Percentiles rank a stretch among this genome's conserved stretches.
phyloP scores from a whole-genome alignment of 2,113 vertebrate genomes.

The Urocynchramus pylzowi region DNA sequence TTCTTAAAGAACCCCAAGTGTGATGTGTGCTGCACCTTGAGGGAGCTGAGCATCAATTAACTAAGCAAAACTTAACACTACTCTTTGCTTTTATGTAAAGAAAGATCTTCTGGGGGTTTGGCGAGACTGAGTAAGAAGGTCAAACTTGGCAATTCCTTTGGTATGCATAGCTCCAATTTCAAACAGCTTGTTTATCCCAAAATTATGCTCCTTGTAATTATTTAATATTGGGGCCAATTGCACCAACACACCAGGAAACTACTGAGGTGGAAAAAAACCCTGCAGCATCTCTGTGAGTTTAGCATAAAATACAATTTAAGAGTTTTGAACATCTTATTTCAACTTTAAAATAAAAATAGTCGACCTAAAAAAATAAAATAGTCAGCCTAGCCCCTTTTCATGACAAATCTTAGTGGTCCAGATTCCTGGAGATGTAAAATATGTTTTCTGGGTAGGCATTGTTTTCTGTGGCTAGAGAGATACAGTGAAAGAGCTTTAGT shows the following conservation, averaged over 20 bases:
- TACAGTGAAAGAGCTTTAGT: neutral
- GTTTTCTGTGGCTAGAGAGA: neutral
- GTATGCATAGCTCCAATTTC: constrained; percentile 14
- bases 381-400: neutral
- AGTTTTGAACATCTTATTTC: neutral
- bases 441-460: neutral
- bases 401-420: neutral
- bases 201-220: constrained; percentile 47
- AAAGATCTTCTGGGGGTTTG: neutral
- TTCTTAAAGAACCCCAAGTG: neutral
- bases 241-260: constrained; percentile 8
- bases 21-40: neutral
- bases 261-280: neutral
- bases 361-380: neutral
- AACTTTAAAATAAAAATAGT: neutral
- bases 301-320: neutral
- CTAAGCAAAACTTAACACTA: neutral
- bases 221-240: constrained; percentile 19
- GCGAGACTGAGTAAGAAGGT: neutral
- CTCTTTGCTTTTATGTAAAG: neutral
- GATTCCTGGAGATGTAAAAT: neutral
- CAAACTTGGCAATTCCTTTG: constrained; percentile 20
- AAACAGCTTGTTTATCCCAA: constrained; percentile 7
- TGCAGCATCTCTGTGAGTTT: neutral
- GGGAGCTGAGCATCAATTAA: neutral